Conservation (phyloP, 1,140 invertebrate genomes). For the Nephotettix cincticeps region DNA sequence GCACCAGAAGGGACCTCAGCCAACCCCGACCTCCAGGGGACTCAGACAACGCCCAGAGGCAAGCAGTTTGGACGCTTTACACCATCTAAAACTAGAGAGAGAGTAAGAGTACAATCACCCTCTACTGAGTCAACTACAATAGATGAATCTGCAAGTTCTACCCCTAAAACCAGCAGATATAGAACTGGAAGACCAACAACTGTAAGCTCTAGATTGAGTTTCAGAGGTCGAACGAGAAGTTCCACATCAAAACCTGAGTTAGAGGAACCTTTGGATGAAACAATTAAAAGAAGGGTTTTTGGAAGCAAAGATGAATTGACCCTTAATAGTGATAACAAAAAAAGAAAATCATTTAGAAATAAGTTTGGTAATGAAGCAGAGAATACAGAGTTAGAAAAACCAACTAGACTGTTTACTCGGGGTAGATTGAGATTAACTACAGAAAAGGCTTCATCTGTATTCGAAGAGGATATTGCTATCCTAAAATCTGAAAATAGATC, state of each 20-base stretch:
- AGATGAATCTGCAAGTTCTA: not conserved
- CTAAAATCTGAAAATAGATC: slow-evolving; percentile 8
- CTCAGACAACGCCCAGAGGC: not conserved
- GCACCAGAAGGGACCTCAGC: not conserved
- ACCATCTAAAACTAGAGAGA: not conserved
- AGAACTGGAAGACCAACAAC: slow-evolving; percentile 1
- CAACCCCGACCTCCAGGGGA: not conserved
- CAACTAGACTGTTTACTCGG: slow-evolving; percentile 25
- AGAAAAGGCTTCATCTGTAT: not conserved
- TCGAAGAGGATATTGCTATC: slow-evolving; percentile 3
- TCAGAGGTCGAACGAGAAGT: slow-evolving; percentile 7
- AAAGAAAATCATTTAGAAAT: not conserved
- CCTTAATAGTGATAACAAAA: not conserved
- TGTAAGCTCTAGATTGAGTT: slow-evolving; percentile 1
- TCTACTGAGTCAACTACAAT: not conserved
- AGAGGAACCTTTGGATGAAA: not conserved
- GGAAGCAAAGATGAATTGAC: not conserved
- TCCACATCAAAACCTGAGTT: not conserved
- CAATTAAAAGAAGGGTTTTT: not conserved
- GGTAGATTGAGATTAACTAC: slow-evolving; percentile 19
- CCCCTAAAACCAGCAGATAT: not conserved
- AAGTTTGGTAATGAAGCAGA: not conserved
- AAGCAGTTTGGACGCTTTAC: slow-evolving; percentile 15
- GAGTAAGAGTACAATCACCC: not conserved
- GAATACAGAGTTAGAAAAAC: slow-evolving; percentile 4